Evolutionary conservation across 1,140 invertebrate genomes (phyloP).

Genomic region (Homarus americanus): DNA sequence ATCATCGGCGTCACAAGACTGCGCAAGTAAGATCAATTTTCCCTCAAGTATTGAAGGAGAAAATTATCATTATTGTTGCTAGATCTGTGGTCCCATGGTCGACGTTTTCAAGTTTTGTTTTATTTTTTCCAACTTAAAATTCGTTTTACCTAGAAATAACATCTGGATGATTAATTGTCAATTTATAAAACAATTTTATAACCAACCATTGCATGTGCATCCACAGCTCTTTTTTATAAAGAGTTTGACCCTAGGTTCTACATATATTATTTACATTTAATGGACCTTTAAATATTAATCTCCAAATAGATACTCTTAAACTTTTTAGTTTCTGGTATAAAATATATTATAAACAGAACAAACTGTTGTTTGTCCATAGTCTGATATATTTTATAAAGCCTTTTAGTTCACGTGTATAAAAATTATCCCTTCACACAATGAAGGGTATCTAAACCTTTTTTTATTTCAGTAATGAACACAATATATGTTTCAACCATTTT

Average conservation of each 20-base stretch:
- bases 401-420: constrained; percentile 1
- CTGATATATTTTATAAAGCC: constrained; percentile 1
- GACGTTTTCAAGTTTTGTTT: background rate
- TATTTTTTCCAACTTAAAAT: background rate
- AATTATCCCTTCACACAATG: background rate
- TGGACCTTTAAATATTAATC: background rate
- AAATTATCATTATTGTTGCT: constrained; percentile 10
- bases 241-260: background rate
- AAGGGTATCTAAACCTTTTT: background rate
- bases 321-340: background rate
- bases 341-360: constrained; percentile 40
- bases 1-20: background rate
- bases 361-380: background rate
- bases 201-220: background rate
- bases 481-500: background rate
- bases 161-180: background rate
- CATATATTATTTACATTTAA: background rate
- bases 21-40: background rate
- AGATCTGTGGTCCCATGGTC: background rate
- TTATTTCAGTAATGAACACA: background rate
- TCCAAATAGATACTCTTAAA: background rate
- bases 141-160: background rate
- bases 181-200: background rate
- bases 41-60: background rate
- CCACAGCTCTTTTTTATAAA: background rate